Conservation (phyloP, 2,113 vertebrate genomes). For the Trogon melanurus region DNA sequence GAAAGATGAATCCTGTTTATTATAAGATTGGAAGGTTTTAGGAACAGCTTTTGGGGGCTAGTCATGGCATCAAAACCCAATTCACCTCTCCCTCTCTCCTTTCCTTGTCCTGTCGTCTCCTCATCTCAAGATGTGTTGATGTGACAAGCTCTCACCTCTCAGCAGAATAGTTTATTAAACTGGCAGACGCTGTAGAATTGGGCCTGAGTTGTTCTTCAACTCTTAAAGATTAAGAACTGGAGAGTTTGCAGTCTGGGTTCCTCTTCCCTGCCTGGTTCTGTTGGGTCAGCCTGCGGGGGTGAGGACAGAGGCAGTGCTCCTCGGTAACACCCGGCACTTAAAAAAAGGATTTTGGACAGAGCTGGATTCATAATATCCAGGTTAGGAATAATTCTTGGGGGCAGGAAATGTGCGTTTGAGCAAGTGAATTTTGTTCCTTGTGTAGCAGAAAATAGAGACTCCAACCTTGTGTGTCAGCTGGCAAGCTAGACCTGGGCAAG, state of each 20-base stretch:
- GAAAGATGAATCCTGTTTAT: background rate
- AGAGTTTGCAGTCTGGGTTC: background rate
- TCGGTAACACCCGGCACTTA: background rate
- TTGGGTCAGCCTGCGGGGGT: accelerated
- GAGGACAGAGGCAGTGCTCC: background rate
- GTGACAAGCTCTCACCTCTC: background rate
- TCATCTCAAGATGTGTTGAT: background rate
- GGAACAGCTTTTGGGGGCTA: background rate
- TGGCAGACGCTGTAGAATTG: background rate
- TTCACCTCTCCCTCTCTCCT: background rate
- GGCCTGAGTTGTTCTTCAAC: background rate
- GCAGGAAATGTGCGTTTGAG: background rate
- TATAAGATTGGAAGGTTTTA: background rate
- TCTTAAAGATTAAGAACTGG: slow-evolving; percentile 24
- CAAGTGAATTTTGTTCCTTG: background rate
- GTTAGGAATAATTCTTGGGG: background rate
- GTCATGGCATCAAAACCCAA: background rate
- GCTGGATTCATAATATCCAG: background rate
- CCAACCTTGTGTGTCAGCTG: background rate
- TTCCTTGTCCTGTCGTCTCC: background rate
- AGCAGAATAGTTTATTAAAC: slow-evolving; percentile 29
- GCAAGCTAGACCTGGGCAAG: background rate
- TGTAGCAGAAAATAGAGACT: background rate
- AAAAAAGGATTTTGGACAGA: background rate
- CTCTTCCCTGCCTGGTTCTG: background rate